Base-by-base conservation (phyloP, 2,888 invertebrate species). In the Volucella bombylans region DNA sequence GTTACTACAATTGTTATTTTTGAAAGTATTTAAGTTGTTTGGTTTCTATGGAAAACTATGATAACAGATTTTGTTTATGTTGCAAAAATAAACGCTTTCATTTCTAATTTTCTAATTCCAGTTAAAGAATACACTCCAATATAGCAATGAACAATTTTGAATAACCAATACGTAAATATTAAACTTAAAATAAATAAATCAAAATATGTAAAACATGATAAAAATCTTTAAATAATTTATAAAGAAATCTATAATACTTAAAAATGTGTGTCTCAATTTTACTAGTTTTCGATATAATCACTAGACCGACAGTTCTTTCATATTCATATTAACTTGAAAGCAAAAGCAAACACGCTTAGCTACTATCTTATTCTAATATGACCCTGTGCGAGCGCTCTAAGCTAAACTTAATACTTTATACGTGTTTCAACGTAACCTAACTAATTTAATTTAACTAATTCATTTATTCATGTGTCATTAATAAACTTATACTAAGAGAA, bases 271-370 rank as follows among this genome's bases (percentile, higher is more conserved):
- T 83, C 18, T 69, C 59, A 55, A 50, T 71, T 23, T 10, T 79
- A 3, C 23, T 83, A 23, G 15, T 65, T 1, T 50, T 88, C 10
- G 88, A 90, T 87, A 88, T 88, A 39, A 6, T 88, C 1, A 82
- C 88, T 47, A 90, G 90, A 9, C 14, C 31, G 31, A 31, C 2
- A 31, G 23, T 23, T 31, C 0, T 31, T 31, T 88, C 11, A n/a
- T 87, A 23, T 86, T 91, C 11, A 86, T 91, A 9, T 50, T 2
- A 23, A 23, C 18, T 23, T 23, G 18, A 31, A 31, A 31, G 2
- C 4, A 31, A 6, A 1, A 31, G 0, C 4, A 31, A 31, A 6
- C 31, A 31, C 6, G 1, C 31, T 6, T 31, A 3, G 0, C 1
- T 4, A 4, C 4, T 23, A 23, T 1, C 4, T 23, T 23, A 23